These are phyloP conservation scores for Microcebus griseorufus DNA, from an alignment of 2,113 vertebrate genomes.

Conservation along the genomic window DNA sequence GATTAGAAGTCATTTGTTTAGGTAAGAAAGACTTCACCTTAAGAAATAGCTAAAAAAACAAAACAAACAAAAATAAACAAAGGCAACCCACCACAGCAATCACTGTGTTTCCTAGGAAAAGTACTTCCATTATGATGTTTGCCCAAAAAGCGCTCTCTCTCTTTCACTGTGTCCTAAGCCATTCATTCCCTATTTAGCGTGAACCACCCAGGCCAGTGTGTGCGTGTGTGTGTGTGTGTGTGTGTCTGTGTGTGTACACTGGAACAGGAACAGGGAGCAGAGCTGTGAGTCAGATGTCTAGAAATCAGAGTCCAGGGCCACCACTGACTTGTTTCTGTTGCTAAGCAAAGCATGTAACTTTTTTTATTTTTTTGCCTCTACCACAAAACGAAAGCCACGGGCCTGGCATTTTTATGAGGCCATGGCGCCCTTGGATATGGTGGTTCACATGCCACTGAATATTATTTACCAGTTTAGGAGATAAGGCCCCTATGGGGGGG, in stretches of 20 bases:
- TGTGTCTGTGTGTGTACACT: neutral
- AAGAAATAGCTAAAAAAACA: neutral
- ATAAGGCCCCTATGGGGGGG: neutral
- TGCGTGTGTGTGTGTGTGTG: neutral
- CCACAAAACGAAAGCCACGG: neutral
- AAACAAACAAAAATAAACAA: neutral
- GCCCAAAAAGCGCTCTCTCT: neutral
- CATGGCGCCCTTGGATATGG: neutral
- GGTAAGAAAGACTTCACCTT: neutral
- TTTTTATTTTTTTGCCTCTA: neutral
- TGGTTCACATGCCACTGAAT: neutral
- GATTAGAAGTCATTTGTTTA: neutral
- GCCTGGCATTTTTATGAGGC: neutral
- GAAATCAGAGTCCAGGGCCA: slow-evolving; percentile 26
- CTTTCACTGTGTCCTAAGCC: neutral
- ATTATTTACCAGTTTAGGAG: neutral
- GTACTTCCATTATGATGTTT: slow-evolving; percentile 6
- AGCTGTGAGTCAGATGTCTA: slow-evolving; percentile 6
- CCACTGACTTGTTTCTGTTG: neutral
- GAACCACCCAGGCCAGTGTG: neutral
- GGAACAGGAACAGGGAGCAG: neutral
- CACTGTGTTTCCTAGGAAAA: neutral
- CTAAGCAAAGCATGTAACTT: neutral
- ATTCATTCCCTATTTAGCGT: neutral
- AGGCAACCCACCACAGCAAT: neutral